Conservation (phyloP, 2,797 vertebrate species). For the Parotocinclus haroldoi region DNA sequence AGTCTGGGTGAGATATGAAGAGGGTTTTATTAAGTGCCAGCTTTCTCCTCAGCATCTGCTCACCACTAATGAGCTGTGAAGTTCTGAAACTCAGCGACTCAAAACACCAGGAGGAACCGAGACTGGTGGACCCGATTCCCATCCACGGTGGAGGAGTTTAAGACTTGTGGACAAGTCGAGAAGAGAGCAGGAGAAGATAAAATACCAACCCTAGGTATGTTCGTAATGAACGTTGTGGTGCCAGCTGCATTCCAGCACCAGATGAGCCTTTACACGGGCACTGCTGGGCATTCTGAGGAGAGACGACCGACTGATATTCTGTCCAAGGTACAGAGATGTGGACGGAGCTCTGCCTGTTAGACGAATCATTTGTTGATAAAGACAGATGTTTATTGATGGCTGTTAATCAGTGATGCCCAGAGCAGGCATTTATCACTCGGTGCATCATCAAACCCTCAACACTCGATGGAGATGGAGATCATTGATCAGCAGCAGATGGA, state of each 20-base stretch:
- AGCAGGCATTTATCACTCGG: background rate
- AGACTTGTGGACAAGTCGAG: too few relatives aligned
- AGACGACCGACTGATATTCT: background rate
- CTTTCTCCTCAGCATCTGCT: conserved; percentile 53
- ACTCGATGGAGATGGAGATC: background rate
- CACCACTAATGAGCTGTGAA: conserved; percentile 55
- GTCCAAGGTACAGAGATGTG: too few relatives aligned
- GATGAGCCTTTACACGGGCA: too few relatives aligned
- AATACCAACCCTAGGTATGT: too few relatives aligned
- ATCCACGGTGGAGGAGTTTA: too few relatives aligned
- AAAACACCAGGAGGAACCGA: conserved; percentile 35
- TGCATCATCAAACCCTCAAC: background rate
- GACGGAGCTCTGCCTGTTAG: background rate
- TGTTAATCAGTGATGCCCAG: background rate
- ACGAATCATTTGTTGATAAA: background rate
- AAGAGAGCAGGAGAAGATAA: too few relatives aligned
- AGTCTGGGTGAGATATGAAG: conserved; percentile 51
- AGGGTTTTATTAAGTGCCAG: conserved; percentile 51
- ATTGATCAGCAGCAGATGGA: conserved; percentile 18
- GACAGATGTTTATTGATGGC: background rate
- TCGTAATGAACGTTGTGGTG: too few relatives aligned
- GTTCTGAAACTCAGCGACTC: conserved; percentile 41
- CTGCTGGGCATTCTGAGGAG: too few relatives aligned
- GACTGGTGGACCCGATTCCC: conserved; percentile 7
- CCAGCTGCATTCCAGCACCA: too few relatives aligned